These are phyloP conservation scores for Marisa cornuarietis DNA, from an alignment of 1,140 invertebrate genomes.

Conservation along the genomic window DNA sequence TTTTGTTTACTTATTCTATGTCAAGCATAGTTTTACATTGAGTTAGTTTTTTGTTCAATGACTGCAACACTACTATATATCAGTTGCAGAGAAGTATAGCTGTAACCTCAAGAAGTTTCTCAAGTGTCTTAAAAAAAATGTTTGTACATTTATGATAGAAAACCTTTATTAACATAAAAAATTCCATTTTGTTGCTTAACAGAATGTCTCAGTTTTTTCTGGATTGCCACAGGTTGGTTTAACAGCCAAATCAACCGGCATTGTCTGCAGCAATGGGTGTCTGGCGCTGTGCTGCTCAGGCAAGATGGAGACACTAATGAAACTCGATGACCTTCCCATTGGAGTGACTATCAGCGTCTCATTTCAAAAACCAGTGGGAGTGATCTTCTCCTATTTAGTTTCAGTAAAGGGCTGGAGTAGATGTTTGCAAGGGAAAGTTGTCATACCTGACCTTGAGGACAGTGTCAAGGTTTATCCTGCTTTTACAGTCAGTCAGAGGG, in stretches of 20 bases:
- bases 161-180: no score
- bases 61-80: not conserved
- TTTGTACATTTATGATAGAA: no score
- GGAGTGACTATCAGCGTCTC: constrained; percentile 47
- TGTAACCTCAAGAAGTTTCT: not conserved
- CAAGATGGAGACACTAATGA: constrained; percentile 46
- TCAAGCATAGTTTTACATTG: no score
- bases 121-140: not conserved
- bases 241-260: constrained; percentile 46
- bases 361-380: constrained; percentile 37
- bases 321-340: constrained; percentile 50
- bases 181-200: not conserved
- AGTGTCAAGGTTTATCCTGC: constrained; percentile 46
- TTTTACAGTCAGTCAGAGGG: constrained; percentile 61
- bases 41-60: no score
- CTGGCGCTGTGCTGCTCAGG: constrained; percentile 47
- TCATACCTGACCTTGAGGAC: constrained; percentile 36
- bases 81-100: not conserved
- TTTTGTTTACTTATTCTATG: not conserved
- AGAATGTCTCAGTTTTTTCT: not conserved
- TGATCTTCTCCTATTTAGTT: constrained; percentile 53
- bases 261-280: constrained; percentile 52
- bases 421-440: constrained; percentile 47
- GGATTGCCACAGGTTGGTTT: constrained; percentile 44
- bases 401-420: constrained; percentile 40